A percentile compares a stretch with the other conserved stretches of the same genome.
These are phyloP conservation scores for Cardiocondyla obscurior DNA, from an alignment of 1,140 invertebrate genomes.

Conservation along the genomic window DNA sequence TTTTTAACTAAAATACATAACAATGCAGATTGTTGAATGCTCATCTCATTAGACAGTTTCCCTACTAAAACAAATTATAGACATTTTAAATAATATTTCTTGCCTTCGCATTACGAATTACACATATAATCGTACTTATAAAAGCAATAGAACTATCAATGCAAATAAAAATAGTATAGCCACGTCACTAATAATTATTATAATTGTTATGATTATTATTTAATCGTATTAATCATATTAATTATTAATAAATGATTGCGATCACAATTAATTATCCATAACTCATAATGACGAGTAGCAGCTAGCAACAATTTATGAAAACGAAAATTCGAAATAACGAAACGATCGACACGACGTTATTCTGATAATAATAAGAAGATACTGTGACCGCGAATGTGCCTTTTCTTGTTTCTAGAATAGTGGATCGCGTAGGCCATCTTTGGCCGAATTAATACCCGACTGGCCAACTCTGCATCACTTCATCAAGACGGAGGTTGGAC, in stretches of 20 bases:
- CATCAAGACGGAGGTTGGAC: conserved; percentile 90
- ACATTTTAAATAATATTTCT: conserved; percentile 5
- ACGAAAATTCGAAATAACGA: conserved; percentile 5
- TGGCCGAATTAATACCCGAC: conserved; percentile 97
- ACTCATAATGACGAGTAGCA: conserved; percentile 23
- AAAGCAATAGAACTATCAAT: not conserved
- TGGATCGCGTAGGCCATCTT: conserved; percentile 92
- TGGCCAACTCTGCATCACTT: conserved; percentile 97
- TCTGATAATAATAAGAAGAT: conserved; percentile 47
- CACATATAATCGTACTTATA: too few relatives aligned
- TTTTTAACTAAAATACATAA: conserved; percentile 31
- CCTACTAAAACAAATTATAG: not conserved
- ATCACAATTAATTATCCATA: conserved; percentile 9
- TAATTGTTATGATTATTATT: not conserved
- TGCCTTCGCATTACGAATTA: not conserved
- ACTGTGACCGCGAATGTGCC: conserved; percentile 57
- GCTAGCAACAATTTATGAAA: not conserved
- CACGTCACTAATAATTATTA: not conserved
- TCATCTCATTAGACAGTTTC: too few relatives aligned
- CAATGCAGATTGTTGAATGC: not conserved
- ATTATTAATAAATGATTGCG: conserved; percentile 1
- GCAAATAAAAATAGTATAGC: not conserved
- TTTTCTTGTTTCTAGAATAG: conserved; percentile 85
- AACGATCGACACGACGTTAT: conserved; percentile 2
- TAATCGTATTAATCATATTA: not conserved